Evolutionary conservation across 2,888 invertebrate species (phyloP).

Genomic region (Gibbula magus): DNA sequence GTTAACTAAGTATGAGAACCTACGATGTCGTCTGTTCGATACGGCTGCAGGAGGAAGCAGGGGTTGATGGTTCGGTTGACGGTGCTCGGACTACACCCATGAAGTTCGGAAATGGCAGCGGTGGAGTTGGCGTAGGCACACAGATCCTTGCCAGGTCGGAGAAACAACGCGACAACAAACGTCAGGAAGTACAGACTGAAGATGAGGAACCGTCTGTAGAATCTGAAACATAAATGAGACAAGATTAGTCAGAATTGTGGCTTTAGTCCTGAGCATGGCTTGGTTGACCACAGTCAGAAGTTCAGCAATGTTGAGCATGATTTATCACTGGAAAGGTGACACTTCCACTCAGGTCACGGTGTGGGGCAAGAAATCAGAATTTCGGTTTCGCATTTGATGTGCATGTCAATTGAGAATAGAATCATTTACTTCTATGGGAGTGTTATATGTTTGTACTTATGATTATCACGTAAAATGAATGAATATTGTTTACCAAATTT

Average conservation of each 20-base stretch:
- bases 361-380: too few relatives aligned
- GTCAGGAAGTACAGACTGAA: conserved; percentile 93
- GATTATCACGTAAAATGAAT: too few relatives aligned
- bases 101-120: neutral
- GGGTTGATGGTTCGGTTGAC: conserved; percentile 56
- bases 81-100: conserved; percentile 27
- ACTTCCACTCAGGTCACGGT: neutral
- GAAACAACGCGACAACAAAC: conserved; percentile 90
- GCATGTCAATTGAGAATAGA: too few relatives aligned
- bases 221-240: conserved; percentile 78
- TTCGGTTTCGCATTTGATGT: too few relatives aligned
- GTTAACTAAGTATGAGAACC: too few relatives aligned
- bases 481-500: too few relatives aligned
- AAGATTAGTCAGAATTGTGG: too few relatives aligned
- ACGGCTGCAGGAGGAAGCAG: conserved; percentile 69
- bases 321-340: too few relatives aligned
- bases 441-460: too few relatives aligned
- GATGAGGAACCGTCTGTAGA: conserved; percentile 92
- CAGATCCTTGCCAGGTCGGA: conserved; percentile 81
- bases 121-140: conserved; percentile 51
- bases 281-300: neutral
- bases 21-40: conserved; percentile 65
- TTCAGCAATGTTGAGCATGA: neutral
- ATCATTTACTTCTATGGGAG: too few relatives aligned
- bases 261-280: neutral